Evolutionary conservation across 1,140 invertebrate genomes (phyloP).

Genomic region (Prorops nasuta): DNA sequence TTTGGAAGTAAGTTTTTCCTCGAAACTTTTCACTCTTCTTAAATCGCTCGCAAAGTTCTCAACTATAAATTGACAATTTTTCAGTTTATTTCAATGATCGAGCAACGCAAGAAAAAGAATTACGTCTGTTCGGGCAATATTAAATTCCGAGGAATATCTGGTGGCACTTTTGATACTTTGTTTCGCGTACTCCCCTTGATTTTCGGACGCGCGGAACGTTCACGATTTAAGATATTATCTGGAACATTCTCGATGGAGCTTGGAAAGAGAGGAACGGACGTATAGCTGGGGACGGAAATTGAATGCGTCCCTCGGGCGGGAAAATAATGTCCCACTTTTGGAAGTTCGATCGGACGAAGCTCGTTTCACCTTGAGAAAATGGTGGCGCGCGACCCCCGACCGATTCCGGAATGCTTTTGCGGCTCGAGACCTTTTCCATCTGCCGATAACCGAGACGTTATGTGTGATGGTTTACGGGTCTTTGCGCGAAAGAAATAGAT

Average conservation of each 20-base stretch:
- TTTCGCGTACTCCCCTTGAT: too few relatives aligned
- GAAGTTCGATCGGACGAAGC: conserved; percentile 37
- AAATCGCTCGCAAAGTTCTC: too few relatives aligned
- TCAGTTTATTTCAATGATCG: too few relatives aligned
- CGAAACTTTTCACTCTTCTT: too few relatives aligned
- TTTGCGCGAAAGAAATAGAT: too few relatives aligned
- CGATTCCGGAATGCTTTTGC: conserved; percentile 18
- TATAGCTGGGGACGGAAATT: conserved; percentile 43
- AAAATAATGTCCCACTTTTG: conserved; percentile 45
- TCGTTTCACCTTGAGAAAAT: conserved; percentile 26
- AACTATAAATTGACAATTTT: too few relatives aligned
- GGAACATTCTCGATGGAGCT: conserved; percentile 1
- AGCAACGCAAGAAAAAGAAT: too few relatives aligned
- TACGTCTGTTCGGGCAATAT: too few relatives aligned
- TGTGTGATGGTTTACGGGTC: too few relatives aligned
- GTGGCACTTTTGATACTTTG: too few relatives aligned
- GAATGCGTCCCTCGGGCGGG: conserved; percentile 41
- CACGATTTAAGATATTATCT: conserved; percentile 8
- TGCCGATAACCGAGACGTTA: conserved; percentile 3
- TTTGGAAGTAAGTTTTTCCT: too few relatives aligned
- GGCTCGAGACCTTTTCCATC: conserved; percentile 35
- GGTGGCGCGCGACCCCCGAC: conserved; percentile 17
- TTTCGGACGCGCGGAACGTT: neutral
- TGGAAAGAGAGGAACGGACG: conserved; percentile 11
- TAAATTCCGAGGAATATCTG: too few relatives aligned